phyloP scores from a whole-genome alignment of 2,888 invertebrate genomes.

The Drosophila mimetica region DNA sequence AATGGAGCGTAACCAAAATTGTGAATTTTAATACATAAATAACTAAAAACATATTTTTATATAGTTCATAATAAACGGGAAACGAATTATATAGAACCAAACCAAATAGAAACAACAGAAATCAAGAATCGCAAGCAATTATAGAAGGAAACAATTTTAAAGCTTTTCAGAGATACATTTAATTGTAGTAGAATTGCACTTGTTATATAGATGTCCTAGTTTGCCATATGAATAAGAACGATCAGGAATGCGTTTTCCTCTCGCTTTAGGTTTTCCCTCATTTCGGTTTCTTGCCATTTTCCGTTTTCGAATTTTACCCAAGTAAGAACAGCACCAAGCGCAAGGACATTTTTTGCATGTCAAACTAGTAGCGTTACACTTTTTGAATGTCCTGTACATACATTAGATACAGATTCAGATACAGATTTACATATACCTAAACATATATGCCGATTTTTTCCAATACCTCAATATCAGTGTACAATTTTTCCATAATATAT shows the following conservation, averaged over 20 bases:
- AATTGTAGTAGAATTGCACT: slow-evolving; percentile 74
- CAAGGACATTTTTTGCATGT: slow-evolving; percentile 79
- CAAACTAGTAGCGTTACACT: slow-evolving; percentile 54
- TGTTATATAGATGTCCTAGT: slow-evolving; percentile 62
- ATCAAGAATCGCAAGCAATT: slow-evolving; percentile 63
- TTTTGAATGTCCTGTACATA: slow-evolving; percentile 51
- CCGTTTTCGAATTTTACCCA: slow-evolving; percentile 60
- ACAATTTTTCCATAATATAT: slow-evolving; percentile 76
- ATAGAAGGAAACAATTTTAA: slow-evolving; percentile 71
- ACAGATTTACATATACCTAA: slow-evolving; percentile 31
- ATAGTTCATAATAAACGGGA: slow-evolving; percentile 61
- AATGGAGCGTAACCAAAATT: slow-evolving; percentile 60
- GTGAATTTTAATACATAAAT: slow-evolving; percentile 75
- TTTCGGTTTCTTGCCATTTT: slow-evolving; percentile 1
- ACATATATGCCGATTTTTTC: slow-evolving; percentile 78
- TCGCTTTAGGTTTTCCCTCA: neutral
- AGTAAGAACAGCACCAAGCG: slow-evolving; percentile 74
- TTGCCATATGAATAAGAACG: slow-evolving; percentile 50
- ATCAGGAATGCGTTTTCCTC: slow-evolving; percentile 13
- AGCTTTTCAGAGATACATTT: slow-evolving; percentile 69
- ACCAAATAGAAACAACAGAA: slow-evolving; percentile 30
- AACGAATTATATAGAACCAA: slow-evolving; percentile 42
- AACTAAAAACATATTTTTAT: slow-evolving; percentile 68
- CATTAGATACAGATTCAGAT: slow-evolving; percentile 28
- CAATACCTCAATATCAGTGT: slow-evolving; percentile 79